Percentiles rank a stretch among this genome's conserved stretches.
These are phyloP conservation scores for Drosophila truncata DNA, from an alignment of 1,140 invertebrate species.

Conservation along the genomic window DNA sequence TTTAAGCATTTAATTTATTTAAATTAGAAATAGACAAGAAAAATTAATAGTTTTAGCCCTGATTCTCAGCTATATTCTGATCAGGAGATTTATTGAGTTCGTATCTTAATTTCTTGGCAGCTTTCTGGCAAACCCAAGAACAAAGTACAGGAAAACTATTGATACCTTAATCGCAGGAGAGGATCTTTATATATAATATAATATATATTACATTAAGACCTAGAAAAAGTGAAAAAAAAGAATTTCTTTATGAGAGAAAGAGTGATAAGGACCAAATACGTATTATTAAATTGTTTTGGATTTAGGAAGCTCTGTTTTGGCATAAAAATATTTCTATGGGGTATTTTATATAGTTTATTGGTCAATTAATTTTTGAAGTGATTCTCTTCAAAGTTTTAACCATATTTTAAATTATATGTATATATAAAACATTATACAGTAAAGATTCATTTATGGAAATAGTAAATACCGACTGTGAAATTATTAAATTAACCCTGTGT, in stretches of 20 bases:
- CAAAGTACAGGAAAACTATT: too few relatives aligned
- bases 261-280: background rate
- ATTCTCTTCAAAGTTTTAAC: background rate
- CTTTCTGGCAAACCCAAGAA: too few relatives aligned
- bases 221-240: background rate
- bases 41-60: too few relatives aligned
- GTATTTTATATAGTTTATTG: background rate
- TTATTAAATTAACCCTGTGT: conserved; percentile 7
- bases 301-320: background rate
- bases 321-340: background rate
- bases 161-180: background rate
- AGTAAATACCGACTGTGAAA: background rate
- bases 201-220: too few relatives aligned
- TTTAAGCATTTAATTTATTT: too few relatives aligned
- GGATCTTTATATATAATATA: background rate
- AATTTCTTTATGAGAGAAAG: too few relatives aligned
- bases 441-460: background rate
- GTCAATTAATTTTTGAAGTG: too few relatives aligned
- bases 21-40: too few relatives aligned
- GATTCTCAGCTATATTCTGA: too few relatives aligned
- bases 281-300: background rate
- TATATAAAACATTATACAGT: background rate
- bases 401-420: too few relatives aligned
- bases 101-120: too few relatives aligned
- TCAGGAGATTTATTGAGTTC: too few relatives aligned